Conservation (phyloP, 2,888 invertebrate species). For the Litoditis marina region DNA sequence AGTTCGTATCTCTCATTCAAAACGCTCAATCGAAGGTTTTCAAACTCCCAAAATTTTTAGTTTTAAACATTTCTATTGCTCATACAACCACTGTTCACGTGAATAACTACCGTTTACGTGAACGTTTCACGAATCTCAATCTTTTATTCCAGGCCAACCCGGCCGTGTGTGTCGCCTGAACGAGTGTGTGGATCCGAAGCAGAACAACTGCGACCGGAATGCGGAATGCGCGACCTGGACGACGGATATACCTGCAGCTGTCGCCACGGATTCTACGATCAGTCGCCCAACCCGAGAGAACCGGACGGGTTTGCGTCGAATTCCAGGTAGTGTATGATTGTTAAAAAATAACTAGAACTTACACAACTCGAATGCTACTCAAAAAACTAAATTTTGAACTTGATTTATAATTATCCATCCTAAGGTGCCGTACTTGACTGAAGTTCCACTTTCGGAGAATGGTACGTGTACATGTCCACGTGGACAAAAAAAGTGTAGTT, state of each 20-base stretch:
- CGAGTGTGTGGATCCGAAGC: slow-evolving; percentile 45
- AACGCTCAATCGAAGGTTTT: background rate
- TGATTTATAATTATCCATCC: too few species aligned
- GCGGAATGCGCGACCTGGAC: slow-evolving; percentile 56
- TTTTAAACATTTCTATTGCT: slow-evolving; percentile 43
- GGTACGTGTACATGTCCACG: too few species aligned
- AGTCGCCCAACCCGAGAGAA: slow-evolving; percentile 48
- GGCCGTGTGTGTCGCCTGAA: slow-evolving; percentile 58
- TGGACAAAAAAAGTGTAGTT: too few species aligned
- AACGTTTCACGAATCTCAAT: background rate
- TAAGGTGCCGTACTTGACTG: too few species aligned
- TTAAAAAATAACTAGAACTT: background rate
- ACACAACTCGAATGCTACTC: too few species aligned
- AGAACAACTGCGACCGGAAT: slow-evolving; percentile 55
- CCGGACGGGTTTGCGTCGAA: slow-evolving; percentile 57
- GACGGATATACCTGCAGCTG: slow-evolving; percentile 56
- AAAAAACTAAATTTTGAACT: too few species aligned
- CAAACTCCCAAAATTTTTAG: slow-evolving; percentile 19
- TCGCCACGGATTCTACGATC: slow-evolving; percentile 54
- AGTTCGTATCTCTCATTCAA: background rate
- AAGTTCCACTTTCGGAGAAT: too few species aligned
- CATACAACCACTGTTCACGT: too few species aligned
- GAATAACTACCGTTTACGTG: too few species aligned
- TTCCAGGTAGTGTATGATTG: slow-evolving; percentile 19
- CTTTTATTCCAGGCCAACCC: slow-evolving; percentile 31